Evolutionary conservation across 2,113 vertebrate species (phyloP), one percentile per base, ranked within the genome.

Genomic region (Cynocephalus volans): DNA sequence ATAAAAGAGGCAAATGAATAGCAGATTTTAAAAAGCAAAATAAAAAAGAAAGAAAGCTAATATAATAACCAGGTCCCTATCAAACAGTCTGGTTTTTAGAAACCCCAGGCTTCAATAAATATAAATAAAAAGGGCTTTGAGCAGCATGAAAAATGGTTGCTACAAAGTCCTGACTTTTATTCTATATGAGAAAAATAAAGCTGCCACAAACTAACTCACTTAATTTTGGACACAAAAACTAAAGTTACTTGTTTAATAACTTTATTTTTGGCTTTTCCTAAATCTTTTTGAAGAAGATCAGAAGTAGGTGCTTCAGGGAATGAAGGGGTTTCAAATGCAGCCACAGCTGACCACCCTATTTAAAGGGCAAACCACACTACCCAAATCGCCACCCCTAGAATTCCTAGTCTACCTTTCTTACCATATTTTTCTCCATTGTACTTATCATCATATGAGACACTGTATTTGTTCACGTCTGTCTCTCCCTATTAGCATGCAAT

Each of bases 261-360:
- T 84, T 97, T 82, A 28, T 89, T 90, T 93, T 93, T 72, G 92
- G 52, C 14, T 93, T 86, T 89, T 86, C 50, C 60, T 93, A 92
- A 62, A 33, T 81, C 83, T 84, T 88, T 62, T 56, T 95, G 60
- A 77, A 84, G 62, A 77, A 77, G 23, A 95, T 65, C 15, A 64
- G 9, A 93, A 4, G 6, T 8, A 94, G 41, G 36, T 28, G 58
- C 73, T 23, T 26, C 9, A 95, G 56, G 45, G 9, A 89, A 82
- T 36, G 26, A 54, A 60, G 8, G 19, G 41, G 13, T 69, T 85
- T 8, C 26, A 62, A 79, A 62, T 33, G 23, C 6, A 62, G 18
- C 23, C 23, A 80, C 0, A 28, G 73, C 23, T 65, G 56, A 89
- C 50, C 26, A 36, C 21, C 23, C 19, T 31, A 60, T 45, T 52